Evolutionary conservation across 2,113 vertebrate species (phyloP), one percentile per base, ranked within the genome.

Genomic region (Strix aluco): DNA sequence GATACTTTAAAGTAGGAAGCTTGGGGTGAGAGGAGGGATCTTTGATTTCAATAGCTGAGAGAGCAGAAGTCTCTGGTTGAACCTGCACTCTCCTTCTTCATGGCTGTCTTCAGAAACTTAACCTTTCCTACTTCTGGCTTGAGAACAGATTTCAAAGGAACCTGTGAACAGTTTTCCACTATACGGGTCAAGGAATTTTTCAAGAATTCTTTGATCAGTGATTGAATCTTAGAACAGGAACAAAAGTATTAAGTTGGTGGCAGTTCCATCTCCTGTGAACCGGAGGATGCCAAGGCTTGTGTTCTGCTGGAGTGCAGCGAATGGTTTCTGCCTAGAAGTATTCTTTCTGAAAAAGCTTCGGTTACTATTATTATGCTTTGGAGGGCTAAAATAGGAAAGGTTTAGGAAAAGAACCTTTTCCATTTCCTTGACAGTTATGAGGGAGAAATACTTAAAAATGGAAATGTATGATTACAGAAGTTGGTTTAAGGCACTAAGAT

Each of bases 121-220:
- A 82, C 54, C 49, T 86, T 94, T 92, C 55, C 51, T 85, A 14
- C 52, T 92, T 87, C 49, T 85, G 36, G 73, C 36, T 77, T 62
- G 25, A 66, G 42, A 91, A 52, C 3, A 54, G n/a, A 42, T 86
- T 93, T 85, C 1, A 5, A 80, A 95, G 75, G 88, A 83, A 61
- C 15, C 13, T 10, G 3, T 65, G 84, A 95, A 49, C 46, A 80
- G 20, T 67, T 93, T 46, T 80, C n/a, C 84, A n/a, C 63, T 90
- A 34, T 74, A 22, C 78, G 34, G 82, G 84, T 95, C 94, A 90
- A 83, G 79, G 75, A 77, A 66, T 93, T 82, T 30, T 87, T 94
- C 42, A 85, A 51, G 22, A 90, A 49, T 65, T 86, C 55, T 93
- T 95, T 94, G 63, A 81, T 74, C 38, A 74, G 25, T 52, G 55